Conservation (phyloP, 2,797 vertebrate genomes). For the Lepidocolaptes lacrymiger region DNA sequence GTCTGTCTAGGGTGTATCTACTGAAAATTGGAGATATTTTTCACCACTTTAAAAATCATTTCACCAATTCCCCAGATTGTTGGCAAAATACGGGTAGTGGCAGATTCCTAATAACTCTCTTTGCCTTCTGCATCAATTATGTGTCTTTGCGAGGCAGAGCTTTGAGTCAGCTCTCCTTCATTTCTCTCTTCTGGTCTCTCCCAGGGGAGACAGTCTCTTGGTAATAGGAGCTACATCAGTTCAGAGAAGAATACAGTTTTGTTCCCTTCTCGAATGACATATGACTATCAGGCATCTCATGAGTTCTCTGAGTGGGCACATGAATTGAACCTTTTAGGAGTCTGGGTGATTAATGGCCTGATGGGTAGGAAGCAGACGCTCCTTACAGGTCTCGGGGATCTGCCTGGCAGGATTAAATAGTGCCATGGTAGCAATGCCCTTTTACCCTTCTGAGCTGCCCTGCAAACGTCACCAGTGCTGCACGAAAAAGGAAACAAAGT, state of each 20-base stretch:
- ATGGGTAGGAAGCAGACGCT: slow-evolving; percentile 37
- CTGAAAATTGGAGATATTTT: not conserved
- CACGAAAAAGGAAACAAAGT: slow-evolving; percentile 27
- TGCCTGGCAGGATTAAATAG: slow-evolving; percentile 42
- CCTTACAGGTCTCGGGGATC: not conserved
- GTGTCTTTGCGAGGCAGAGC: not conserved
- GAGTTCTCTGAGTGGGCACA: slow-evolving; percentile 55
- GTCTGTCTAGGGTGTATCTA: not conserved
- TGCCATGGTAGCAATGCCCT: slow-evolving; percentile 2
- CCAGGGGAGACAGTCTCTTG: slow-evolving; percentile 36
- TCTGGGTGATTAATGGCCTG: slow-evolving; percentile 48
- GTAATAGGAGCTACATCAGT: slow-evolving; percentile 50
- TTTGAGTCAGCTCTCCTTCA: slow-evolving; percentile 43
- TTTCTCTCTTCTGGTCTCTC: slow-evolving; percentile 14
- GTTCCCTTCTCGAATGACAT: slow-evolving; percentile 55
- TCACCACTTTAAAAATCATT: not conserved
- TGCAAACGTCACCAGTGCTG: not conserved
- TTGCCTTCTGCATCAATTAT: slow-evolving; percentile 10
- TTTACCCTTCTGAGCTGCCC: not conserved
- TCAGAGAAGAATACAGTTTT: slow-evolving; percentile 50
- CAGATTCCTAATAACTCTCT: not conserved
- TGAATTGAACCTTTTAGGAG: slow-evolving; percentile 61
- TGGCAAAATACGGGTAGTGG: not conserved
- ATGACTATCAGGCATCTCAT: slow-evolving; percentile 60
- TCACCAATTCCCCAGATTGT: not conserved